Conservation (phyloP, 2,888 invertebrate genomes). For the Tetramorium bicarinatum region DNA sequence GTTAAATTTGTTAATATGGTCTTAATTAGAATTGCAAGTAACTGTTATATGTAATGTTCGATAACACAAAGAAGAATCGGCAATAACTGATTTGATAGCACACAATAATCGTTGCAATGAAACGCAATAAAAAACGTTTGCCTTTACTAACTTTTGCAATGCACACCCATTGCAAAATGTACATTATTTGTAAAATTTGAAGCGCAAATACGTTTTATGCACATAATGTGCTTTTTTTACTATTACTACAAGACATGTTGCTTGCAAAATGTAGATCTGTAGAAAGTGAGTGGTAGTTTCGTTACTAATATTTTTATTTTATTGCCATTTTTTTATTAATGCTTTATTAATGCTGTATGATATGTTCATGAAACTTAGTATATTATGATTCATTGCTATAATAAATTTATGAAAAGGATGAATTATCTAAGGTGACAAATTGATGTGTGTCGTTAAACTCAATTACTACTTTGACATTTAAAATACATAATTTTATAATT, state of each 20-base stretch:
- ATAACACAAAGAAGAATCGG: constrained; percentile 17
- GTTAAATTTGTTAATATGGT: constrained; percentile 52
- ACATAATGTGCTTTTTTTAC: constrained; percentile 52
- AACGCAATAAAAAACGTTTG: constrained; percentile 23
- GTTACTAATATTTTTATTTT: constrained; percentile 56
- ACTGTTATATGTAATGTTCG: constrained; percentile 51
- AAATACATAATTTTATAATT: not conserved
- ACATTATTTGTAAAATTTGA: constrained; percentile 21
- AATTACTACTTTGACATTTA: not conserved
- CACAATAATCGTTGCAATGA: constrained; percentile 11
- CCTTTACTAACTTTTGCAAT: constrained; percentile 46
- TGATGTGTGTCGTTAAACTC: not conserved
- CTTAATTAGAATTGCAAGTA: constrained; percentile 58
- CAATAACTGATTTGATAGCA: not conserved
- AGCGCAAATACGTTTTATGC: constrained; percentile 25
- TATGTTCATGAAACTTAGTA: constrained; percentile 24
- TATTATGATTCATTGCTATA: not conserved
- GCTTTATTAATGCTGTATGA: constrained; percentile 44
- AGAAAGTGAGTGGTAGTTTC: constrained; percentile 46
- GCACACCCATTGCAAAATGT: not conserved
- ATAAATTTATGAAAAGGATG: constrained; percentile 8
- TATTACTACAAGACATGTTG: constrained; percentile 43
- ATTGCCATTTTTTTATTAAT: constrained; percentile 42
- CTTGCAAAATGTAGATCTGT: constrained; percentile 48
- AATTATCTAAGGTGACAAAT: not conserved